Evolutionary conservation across 2,797 vertebrate species (phyloP), one percentile per base, ranked within the genome.

Genomic region (Mus spretus): DNA sequence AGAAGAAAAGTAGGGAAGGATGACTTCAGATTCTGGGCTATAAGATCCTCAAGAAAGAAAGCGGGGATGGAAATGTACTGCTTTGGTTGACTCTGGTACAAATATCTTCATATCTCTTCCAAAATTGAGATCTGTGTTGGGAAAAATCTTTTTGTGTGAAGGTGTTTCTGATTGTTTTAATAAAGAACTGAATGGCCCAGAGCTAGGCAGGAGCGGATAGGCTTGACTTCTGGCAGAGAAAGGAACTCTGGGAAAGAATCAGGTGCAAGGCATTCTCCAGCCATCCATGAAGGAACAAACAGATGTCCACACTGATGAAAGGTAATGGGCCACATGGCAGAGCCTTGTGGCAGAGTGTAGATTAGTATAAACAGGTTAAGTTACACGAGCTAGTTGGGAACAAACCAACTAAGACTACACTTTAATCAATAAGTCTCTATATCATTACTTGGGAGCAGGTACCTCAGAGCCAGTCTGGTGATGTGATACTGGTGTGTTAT

Each of bases 71-170:
- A 85, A 63, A 10, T 14, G 61, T 75, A 31, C 7, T 82, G 63
- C 63, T 72, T 90, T 59, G 55, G 15, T 89, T 78, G 20, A 50
- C 8, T 85, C 26, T 85, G 89, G 44, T 14, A 31, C 53, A 65
- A 47, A 96, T 63, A 3, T 7, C 10, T 85, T 91, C 59, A 81
- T 50, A 67, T 78, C 20, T 8, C 26, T 59, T 72, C 67, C 11
- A 22, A 78, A 96, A 78, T 70, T 85, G 59, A 77, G 22, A 78
- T 72, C 50, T 72, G 70, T 72, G n/a, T 72, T 37, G 70, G 70
- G 70, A 37, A 37, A 37, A 72, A 37, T 72, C 34, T 72, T n/a
- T 37, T 72, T 72, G n/a, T 72, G 8, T 37, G 70, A 72, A 72
- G n/a, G 34, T 37, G n/a, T 37, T 37, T 37, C 67, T 72, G 67